Evolutionary conservation across 2,888 invertebrate species (phyloP), one percentile per base, ranked within the genome.

Genomic region (Altica lythri): DNA sequence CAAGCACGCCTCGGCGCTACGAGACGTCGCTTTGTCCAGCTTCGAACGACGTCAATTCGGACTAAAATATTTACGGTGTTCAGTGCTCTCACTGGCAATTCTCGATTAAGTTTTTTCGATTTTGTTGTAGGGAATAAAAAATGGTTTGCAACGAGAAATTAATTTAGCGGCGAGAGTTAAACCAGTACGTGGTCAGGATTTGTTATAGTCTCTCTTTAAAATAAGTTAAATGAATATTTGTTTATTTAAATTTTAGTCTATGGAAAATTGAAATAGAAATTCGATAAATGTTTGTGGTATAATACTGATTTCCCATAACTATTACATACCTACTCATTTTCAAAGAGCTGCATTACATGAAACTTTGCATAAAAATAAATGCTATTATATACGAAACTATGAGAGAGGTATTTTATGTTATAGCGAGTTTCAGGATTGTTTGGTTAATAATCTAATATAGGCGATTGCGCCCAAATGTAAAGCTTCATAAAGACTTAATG

Each of bases 1-100:
- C 74, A 73, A 68, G 54, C 64, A 65, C 68, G 70, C 64, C 69
- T 70, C 65, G 68, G 65, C 65, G 67, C 67, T 67, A 64, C 66
- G 68, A 70, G 65, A 62, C 70, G 69, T 67, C 72, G 71, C 70
- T 74, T 72, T 73, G 72, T 75, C 71, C 70, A 65, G 66, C 67
- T 14, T 30, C 34, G 71, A 67, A 67, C 69, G 67, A 68, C 70
- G 73, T 72, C 74, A 73, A 75, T 72, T 71, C 18, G 67, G 63
- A 63, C 61, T 72, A 70, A 74, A 72, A 74, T 73, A 75, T 75
- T 75, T 74, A 75, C 73, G 66, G 63, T 32, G 38, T 22, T 40
- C 5, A 13, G 25, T 13, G 22, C 14, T 10, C 16, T 5, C 16
- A 4, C 13, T 8, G 17, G 6, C 35, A 14, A 13, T 35, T 16